phyloP scores from a whole-genome alignment of 23 tunicate genomes.

The Diplosoma virens region DNA sequence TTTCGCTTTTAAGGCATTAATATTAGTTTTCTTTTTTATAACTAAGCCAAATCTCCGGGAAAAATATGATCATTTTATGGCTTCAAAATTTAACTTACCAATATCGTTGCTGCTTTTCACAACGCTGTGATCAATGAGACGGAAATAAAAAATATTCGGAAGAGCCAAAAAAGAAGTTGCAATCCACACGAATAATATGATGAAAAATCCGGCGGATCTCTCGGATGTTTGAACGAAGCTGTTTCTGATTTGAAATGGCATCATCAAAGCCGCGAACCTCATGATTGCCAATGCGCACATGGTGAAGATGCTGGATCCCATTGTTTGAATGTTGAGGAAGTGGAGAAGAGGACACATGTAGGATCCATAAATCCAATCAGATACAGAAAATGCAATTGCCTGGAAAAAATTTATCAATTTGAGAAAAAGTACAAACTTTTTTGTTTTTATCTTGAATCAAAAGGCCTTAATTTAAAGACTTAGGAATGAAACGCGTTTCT shows the following conservation, averaged over 20 bases:
- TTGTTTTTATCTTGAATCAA: background rate
- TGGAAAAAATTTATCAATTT: background rate
- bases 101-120: background rate
- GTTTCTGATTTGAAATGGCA: slow-evolving; percentile 63
- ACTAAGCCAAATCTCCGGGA: too few species aligned
- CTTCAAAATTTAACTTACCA: slow-evolving; percentile 2
- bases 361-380: slow-evolving; percentile 41
- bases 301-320: slow-evolving; percentile 70
- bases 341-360: slow-evolving; percentile 55
- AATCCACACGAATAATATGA: slow-evolving; percentile 52
- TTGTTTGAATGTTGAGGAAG: slow-evolving; percentile 36
- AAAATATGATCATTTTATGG: too few species aligned
- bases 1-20: too few species aligned
- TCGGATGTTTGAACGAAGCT: slow-evolving; percentile 43
- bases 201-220: slow-evolving; percentile 40
- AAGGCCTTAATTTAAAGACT: too few species aligned
- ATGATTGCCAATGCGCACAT: slow-evolving; percentile 79
- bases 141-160: slow-evolving; percentile 29
- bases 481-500: too few species aligned
- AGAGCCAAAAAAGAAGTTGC: slow-evolving; percentile 23
- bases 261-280: slow-evolving; percentile 66
- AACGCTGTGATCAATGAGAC: background rate
- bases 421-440: background rate
- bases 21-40: too few species aligned
- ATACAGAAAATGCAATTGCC: slow-evolving; percentile 6